These are phyloP conservation scores for Leucophora obtusa DNA, from an alignment of 2,888 invertebrate species.

Conservation along the genomic window DNA sequence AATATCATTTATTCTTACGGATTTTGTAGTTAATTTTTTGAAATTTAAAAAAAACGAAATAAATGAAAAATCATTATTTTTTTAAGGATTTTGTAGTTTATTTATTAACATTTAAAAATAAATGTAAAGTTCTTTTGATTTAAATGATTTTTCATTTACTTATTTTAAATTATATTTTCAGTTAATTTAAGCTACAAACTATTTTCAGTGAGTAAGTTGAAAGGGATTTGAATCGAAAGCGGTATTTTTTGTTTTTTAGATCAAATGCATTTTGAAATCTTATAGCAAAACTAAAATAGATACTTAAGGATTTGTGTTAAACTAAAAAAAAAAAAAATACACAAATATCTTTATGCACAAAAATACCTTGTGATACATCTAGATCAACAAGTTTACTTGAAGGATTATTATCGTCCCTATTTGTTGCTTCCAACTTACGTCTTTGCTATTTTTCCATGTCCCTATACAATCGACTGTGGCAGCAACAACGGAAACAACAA, in stretches of 20 bases:
- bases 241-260: background rate
- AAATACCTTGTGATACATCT: constrained; percentile 15
- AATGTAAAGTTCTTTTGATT: too few species aligned
- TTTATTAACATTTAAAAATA: too few species aligned
- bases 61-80: too few species aligned
- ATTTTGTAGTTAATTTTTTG: too few species aligned
- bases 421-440: background rate
- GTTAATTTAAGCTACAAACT: too few species aligned
- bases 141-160: too few species aligned
- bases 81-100: too few species aligned
- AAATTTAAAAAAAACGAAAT: too few species aligned
- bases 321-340: background rate
- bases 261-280: background rate
- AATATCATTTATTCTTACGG: too few species aligned
- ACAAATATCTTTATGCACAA: background rate
- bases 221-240: too few species aligned
- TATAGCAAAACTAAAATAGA: background rate
- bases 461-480: constrained; percentile 14
- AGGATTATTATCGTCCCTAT: constrained; percentile 24
- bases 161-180: too few species aligned
- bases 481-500: constrained; percentile 13
- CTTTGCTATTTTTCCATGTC: constrained; percentile 3
- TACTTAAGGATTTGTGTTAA: background rate
- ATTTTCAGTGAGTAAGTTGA: too few species aligned
- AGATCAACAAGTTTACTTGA: constrained; percentile 41